Evolutionary conservation across 2,113 vertebrate species (phyloP).

Genomic region (Motacilla alba): DNA sequence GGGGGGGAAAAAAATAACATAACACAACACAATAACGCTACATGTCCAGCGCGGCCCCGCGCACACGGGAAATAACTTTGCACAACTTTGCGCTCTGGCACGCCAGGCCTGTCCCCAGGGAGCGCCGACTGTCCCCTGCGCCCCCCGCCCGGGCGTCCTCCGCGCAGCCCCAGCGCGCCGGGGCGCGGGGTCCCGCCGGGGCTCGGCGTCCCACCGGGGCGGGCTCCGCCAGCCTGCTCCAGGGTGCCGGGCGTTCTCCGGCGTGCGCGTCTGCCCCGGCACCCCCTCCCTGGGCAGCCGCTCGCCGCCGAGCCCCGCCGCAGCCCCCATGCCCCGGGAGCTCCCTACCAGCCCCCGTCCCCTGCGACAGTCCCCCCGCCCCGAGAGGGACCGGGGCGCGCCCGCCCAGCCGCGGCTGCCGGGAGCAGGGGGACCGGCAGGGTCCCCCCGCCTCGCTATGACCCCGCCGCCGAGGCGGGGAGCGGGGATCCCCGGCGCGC

Average conservation of each 20-base stretch:
- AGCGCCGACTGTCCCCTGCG: background rate
- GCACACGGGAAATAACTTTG: constrained; percentile 28
- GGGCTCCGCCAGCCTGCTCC: background rate
- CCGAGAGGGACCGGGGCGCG: background rate
- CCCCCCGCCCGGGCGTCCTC: background rate
- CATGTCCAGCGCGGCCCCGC: background rate
- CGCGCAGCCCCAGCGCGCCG: background rate
- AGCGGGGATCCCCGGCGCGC: background rate
- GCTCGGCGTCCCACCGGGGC: background rate
- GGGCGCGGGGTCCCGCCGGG: background rate
- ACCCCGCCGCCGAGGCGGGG: background rate
- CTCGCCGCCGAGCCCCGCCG: background rate
- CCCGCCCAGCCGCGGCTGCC: background rate
- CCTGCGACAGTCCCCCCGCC: background rate
- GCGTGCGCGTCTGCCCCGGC: background rate
- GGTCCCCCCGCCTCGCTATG: background rate
- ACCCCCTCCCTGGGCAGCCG: background rate
- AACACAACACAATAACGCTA: background rate
- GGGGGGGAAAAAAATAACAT: background rate
- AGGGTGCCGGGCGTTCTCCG: background rate
- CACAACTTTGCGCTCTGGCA: background rate
- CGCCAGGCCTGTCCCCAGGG: background rate
- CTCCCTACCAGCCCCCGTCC: background rate
- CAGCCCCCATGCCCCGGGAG: background rate
- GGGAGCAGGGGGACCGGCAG: background rate